Evolutionary conservation across 2,113 vertebrate species (phyloP), one percentile per base, ranked within the genome.

Genomic region (Cisticola juncidis): DNA sequence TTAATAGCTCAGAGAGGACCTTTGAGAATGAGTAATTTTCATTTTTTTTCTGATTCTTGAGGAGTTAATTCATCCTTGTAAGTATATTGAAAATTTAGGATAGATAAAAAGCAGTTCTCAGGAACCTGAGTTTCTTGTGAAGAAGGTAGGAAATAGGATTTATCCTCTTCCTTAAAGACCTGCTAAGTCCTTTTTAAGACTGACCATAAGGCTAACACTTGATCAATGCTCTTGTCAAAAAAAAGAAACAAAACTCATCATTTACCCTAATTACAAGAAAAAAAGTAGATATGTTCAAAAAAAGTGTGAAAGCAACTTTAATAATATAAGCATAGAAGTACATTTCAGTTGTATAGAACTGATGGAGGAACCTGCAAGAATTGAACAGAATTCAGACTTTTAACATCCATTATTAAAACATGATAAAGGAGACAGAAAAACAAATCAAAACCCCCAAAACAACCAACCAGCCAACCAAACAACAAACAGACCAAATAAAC

Each of bases 401-500:
- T 72, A 68, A 29, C 4, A 57, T 24, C 9, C 9, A 15, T 76
- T 56, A 68, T 9, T 20, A 36, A 17, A 68, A 20, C 7, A 17
- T 48, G 23, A 71, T 11, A 88, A 94, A 88, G 22, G 21, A 72
- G 6, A 53, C 6, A 60, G 20, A 42, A 86, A 81, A 68, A 21
- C 2, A 23, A 88, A 65, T 6, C 1, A 24, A 73, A 86, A 33
- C 0, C 1, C 6, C 4, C 5, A 26, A 57, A 69, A 14, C 23
- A 51, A 48, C 1, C 9, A 86, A 68, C 1, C 5, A 53, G 31
- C 1, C 33, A 62, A 51, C 0, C 8, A 81, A 53, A 1, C 5
- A 42, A 33, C 31, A 47, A 53, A 11, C 0, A 54, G 54, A 36
- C 1, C 17, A 45, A 82, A 47, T 11, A 38, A 74, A 47, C 2